Conservation (phyloP, 2,888 invertebrate species). For the Nyleta sp. region DNA sequence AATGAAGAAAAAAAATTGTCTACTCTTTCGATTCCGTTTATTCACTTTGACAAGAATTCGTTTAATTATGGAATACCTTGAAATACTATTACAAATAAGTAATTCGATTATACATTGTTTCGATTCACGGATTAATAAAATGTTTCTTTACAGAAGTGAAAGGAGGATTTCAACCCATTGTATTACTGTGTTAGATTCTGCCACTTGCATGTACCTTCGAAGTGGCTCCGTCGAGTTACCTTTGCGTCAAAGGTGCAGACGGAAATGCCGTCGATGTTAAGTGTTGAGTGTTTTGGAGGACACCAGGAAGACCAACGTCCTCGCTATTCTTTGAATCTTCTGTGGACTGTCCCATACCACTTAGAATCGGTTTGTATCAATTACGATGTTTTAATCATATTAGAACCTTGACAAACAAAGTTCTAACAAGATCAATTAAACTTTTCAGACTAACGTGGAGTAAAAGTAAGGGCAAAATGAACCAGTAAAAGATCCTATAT, state of each 20-base stretch:
- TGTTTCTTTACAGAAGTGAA: constrained; percentile 64
- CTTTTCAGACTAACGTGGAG: too few species aligned
- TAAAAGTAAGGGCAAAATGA: too few species aligned
- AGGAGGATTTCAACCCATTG: constrained; percentile 25
- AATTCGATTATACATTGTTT: too few species aligned
- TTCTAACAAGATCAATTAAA: too few species aligned
- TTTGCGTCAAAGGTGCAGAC: constrained; percentile 40
- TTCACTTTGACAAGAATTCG: too few species aligned
- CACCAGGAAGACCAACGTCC: constrained; percentile 18
- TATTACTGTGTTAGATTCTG: constrained; percentile 38
- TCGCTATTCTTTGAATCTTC: constrained; percentile 35
- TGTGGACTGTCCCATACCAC: constrained; percentile 31
- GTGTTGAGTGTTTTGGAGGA: constrained; percentile 45
- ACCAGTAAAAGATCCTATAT: too few species aligned
- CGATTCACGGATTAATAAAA: background rate
- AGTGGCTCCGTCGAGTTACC: constrained; percentile 38
- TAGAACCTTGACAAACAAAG: too few species aligned
- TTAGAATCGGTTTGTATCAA: constrained; percentile 57
- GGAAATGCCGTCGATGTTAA: constrained; percentile 45
- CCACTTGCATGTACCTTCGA: constrained; percentile 31
- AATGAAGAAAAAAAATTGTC: too few species aligned
- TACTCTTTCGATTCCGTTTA: too few species aligned
- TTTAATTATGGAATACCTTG: too few species aligned
- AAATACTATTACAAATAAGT: too few species aligned
- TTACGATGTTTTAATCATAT: too few species aligned